Conservation (phyloP, 1,140 invertebrate genomes). For the Pemphigus obesinymphae region DNA sequence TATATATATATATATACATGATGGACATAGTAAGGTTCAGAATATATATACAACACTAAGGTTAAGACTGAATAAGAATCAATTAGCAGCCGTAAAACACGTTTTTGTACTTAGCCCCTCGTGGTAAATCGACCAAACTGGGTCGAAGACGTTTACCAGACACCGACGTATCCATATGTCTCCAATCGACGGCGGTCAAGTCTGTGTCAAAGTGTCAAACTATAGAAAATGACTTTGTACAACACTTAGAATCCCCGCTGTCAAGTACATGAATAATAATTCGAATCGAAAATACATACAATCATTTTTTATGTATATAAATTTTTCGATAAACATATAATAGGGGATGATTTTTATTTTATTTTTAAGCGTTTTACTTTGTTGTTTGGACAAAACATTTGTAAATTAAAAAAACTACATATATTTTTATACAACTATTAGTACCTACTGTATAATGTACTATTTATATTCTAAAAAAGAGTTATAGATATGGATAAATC, state of each 20-base stretch:
- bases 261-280: conserved; percentile 12
- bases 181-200: conserved; percentile 23
- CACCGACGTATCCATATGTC: conserved; percentile 28
- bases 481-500: too few relatives aligned
- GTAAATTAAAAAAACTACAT: not conserved
- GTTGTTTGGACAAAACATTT: not conserved
- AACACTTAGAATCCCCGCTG: not conserved
- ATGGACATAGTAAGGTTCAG: not conserved
- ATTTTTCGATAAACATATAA: not conserved
- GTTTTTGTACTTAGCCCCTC: conserved; percentile 32
- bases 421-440: not conserved
- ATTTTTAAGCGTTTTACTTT: not conserved
- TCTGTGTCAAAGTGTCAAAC: conserved; percentile 24
- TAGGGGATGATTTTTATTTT: not conserved
- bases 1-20: too few relatives aligned
- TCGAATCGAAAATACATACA: not conserved
- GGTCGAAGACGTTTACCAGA: conserved; percentile 39
- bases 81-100: conserved; percentile 39
- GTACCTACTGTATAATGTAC: not conserved
- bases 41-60: not conserved
- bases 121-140: conserved; percentile 13
- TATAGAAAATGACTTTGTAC: not conserved
- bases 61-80: conserved; percentile 7
- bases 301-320: not conserved
- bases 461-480: too few relatives aligned